Percentiles rank a stretch among this genome's conserved stretches.
These are phyloP conservation scores for Ceramica pisi DNA, from an alignment of 2,888 invertebrate species.

Conservation along the genomic window DNA sequence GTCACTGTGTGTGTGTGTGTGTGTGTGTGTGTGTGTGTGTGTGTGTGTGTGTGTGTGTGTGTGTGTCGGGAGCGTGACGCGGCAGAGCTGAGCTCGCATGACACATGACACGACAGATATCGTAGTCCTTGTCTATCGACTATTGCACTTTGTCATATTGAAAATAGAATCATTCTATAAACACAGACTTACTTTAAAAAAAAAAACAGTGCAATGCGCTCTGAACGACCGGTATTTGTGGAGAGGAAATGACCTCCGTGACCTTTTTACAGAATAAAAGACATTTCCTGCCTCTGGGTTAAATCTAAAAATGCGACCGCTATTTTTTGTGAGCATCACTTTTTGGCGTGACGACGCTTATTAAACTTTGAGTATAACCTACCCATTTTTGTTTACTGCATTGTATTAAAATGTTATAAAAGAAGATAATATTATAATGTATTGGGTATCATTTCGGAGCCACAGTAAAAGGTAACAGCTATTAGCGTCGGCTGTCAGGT, in stretches of 20 bases:
- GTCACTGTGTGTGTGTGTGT: conserved; percentile 23
- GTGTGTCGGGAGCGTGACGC: conserved; percentile 25
- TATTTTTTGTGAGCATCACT: neutral
- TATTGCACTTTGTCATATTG: neutral
- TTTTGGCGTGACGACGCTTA: neutral
- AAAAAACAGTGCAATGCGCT: too few relatives aligned
- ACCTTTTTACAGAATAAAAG: neutral
- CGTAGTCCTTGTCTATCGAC: too few relatives aligned
- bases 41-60: too few relatives aligned
- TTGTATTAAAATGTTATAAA: neutral
- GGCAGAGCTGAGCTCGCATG: conserved; percentile 1
- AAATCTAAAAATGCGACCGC: too few relatives aligned
- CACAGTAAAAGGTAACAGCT: neutral
- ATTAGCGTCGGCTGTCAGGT: conserved; percentile 2
- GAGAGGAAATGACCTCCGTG: neutral
- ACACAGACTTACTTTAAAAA: neutral
- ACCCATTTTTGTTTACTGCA: neutral
- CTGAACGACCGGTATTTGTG: neutral
- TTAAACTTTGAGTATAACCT: neutral
- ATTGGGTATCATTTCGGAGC: too few relatives aligned
- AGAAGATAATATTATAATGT: neutral
- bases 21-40: neutral
- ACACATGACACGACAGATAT: too few relatives aligned
- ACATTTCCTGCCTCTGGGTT: too few relatives aligned
- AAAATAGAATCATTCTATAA: neutral